Percentiles rank a stretch among this genome's conserved stretches.
phyloP scores from a whole-genome alignment of 2,888 invertebrate species.

The Synergus itoensis region DNA sequence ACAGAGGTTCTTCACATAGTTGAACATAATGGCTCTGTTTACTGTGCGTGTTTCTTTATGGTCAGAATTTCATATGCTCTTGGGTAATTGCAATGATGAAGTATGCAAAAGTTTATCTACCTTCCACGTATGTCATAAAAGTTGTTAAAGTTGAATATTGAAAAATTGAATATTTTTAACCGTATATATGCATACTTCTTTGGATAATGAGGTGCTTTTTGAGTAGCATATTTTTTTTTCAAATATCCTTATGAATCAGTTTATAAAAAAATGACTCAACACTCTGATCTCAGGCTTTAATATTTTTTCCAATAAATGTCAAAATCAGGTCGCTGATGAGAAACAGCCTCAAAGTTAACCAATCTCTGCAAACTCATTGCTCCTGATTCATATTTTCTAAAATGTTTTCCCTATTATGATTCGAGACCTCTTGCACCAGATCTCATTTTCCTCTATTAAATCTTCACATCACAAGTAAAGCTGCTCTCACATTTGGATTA shows the following conservation, averaged over 20 bases:
- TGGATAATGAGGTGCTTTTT: too few species aligned
- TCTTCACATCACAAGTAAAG: slow-evolving; percentile 25
- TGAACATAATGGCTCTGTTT: slow-evolving; percentile 16
- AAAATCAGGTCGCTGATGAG: too few species aligned
- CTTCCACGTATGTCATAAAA: slow-evolving; percentile 7
- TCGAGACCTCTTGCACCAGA: not conserved
- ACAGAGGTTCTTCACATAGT: not conserved
- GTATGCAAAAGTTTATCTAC: not conserved
- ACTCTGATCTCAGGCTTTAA: too few species aligned
- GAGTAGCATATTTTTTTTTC: too few species aligned
- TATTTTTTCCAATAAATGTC: too few species aligned
- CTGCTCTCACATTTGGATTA: slow-evolving; percentile 38
- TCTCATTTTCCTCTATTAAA: slow-evolving; percentile 27
- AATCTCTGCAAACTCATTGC: not conserved
- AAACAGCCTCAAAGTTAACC: not conserved
- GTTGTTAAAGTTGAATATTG: too few species aligned
- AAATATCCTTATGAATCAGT: too few species aligned
- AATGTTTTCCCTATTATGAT: not conserved
- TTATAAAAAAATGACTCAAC: too few species aligned
- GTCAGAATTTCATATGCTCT: slow-evolving; percentile 22
- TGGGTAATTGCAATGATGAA: slow-evolving; percentile 11
- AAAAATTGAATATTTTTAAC: too few species aligned
- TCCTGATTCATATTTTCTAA: not conserved
- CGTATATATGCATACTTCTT: too few species aligned
- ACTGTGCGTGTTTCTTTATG: slow-evolving; percentile 38